These are phyloP conservation scores for Actinia equina DNA, from an alignment of 64 coral and sea anemone genomes.

Conservation along the genomic window DNA sequence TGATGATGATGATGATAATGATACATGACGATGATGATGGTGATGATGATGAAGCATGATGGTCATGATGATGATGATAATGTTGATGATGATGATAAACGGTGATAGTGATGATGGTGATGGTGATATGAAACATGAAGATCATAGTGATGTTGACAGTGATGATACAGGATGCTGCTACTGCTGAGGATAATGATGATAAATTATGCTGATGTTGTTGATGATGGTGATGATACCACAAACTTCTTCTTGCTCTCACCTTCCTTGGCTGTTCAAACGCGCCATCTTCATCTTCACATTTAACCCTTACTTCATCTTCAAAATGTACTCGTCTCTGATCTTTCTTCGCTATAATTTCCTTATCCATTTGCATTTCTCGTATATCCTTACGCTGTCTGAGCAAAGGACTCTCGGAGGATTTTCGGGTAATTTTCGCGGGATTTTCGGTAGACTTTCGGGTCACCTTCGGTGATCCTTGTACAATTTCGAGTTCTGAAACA, in stretches of 20 bases:
- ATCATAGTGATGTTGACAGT: neutral
- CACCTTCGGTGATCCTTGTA: neutral
- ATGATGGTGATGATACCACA: neutral
- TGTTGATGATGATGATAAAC: too few relatives aligned
- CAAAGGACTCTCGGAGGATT: neutral
- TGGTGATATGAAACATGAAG: neutral
- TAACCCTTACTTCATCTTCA: neutral
- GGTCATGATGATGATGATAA: too few relatives aligned
- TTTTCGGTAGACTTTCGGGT: neutral
- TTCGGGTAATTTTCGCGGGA: neutral
- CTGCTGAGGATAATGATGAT: neutral
- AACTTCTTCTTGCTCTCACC: neutral
- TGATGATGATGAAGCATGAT: neutral
- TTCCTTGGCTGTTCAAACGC: neutral
- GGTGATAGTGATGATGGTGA: neutral
- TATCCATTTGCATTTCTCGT: neutral
- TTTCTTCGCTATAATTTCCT: neutral
- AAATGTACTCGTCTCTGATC: constrained; percentile 12
- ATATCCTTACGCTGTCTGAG: neutral
- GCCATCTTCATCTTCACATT: neutral
- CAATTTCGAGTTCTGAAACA: neutral
- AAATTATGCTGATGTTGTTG: neutral
- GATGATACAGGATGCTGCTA: neutral
- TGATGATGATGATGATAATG: neutral
- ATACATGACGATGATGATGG: neutral